Conservation (phyloP, 2,888 invertebrate genomes). For the Endotricha flammealis region DNA sequence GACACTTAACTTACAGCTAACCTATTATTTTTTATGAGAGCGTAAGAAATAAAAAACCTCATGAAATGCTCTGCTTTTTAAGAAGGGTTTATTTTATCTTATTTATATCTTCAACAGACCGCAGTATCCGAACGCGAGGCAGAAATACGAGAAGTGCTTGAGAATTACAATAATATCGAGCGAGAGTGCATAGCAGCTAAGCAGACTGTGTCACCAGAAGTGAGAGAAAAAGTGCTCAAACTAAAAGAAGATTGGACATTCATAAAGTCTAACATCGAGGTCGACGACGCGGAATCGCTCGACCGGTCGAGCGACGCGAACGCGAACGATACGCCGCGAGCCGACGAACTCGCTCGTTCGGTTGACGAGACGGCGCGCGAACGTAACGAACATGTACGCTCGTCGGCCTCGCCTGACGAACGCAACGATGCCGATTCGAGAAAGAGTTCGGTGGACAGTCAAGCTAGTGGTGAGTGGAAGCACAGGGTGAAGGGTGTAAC, state of each 20-base stretch:
- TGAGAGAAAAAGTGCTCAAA: slow-evolving; percentile 66
- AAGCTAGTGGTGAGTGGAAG: too few species aligned
- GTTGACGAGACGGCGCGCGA: slow-evolving; percentile 43
- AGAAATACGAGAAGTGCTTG: slow-evolving; percentile 80
- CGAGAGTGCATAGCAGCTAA: slow-evolving; percentile 55
- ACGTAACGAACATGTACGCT: slow-evolving; percentile 50
- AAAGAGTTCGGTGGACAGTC: too few species aligned
- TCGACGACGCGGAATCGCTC: slow-evolving; percentile 10
- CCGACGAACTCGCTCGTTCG: slow-evolving; percentile 15
- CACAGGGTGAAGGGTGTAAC: too few species aligned
- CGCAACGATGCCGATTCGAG: too few species aligned
- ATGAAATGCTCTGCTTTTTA: too few species aligned
- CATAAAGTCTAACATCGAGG: too few species aligned
- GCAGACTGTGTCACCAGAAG: slow-evolving; percentile 38
- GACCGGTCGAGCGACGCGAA: not conserved
- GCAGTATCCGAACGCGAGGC: slow-evolving; percentile 73
- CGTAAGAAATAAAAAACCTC: too few species aligned
- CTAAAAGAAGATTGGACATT: slow-evolving; percentile 76
- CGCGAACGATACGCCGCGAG: slow-evolving; percentile 5
- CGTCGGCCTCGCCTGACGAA: slow-evolving; percentile 45
- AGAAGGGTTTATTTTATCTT: too few species aligned
- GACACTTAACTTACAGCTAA: too few species aligned
- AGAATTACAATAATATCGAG: slow-evolving; percentile 81
- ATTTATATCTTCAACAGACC: slow-evolving; percentile 34
- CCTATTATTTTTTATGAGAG: too few species aligned